phyloP scores from a whole-genome alignment of 2,888 invertebrate genomes.

The Lithosia quadra region DNA sequence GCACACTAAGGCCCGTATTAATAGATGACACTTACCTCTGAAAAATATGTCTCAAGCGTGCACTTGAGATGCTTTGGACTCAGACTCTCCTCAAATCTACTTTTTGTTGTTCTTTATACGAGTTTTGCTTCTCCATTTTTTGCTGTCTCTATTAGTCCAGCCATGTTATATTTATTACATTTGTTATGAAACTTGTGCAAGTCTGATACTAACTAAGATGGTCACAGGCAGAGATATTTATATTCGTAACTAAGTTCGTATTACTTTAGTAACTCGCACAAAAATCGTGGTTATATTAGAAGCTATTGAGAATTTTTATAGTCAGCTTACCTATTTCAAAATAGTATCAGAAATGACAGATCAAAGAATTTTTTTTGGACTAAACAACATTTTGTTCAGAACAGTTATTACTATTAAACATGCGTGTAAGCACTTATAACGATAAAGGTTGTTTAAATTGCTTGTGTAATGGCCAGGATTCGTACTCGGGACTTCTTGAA shows the following conservation, averaged over 20 bases:
- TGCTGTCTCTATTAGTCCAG: background rate
- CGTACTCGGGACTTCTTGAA: too few relatives aligned
- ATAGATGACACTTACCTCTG: too few relatives aligned
- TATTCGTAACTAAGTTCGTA: background rate
- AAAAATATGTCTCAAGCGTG: too few relatives aligned
- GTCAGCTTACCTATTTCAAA: too few relatives aligned
- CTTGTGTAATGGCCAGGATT: too few relatives aligned
- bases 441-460: too few relatives aligned
- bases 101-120: slow-evolving; percentile 10
- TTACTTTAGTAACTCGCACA: background rate
- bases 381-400: background rate
- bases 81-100: slow-evolving; percentile 5
- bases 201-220: background rate
- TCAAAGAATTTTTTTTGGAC: background rate
- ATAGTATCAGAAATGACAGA: background rate
- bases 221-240: background rate
- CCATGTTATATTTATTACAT: background rate
- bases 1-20: slow-evolving; percentile 17
- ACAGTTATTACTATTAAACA: too few relatives aligned
- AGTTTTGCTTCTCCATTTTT: background rate
- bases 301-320: too few relatives aligned
- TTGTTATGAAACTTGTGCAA: background rate
- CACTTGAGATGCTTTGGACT: too few relatives aligned
- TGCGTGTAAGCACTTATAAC: too few relatives aligned
- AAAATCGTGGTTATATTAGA: background rate